Percentiles rank a stretch among this genome's conserved stretches.
Conservation (phyloP, 2,888 invertebrate genomes). For the Tinea trinotella region DNA sequence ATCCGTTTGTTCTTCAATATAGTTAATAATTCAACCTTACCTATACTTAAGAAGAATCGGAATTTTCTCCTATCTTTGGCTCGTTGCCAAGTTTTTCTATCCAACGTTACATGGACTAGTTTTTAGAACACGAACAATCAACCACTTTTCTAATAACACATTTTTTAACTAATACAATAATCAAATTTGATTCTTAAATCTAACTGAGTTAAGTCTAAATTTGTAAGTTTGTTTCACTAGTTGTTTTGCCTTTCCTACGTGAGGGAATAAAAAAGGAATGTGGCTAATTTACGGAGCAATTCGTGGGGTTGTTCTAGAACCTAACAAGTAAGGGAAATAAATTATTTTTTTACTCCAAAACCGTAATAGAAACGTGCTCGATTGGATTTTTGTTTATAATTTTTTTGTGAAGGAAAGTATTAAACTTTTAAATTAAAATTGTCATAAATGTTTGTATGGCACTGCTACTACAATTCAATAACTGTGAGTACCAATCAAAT, state of each 20-base stretch:
- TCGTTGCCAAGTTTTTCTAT: not conserved
- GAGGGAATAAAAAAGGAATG: slow-evolving; percentile 11
- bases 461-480: too few relatives aligned
- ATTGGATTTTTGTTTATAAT: not conserved
- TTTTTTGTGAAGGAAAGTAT: too few relatives aligned
- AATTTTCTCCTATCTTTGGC: not conserved
- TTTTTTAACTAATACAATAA: not conserved
- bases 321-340: not conserved
- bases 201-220: not conserved
- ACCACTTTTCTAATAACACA: not conserved
- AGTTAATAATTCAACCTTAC: not conserved
- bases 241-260: slow-evolving; percentile 7
- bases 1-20: not conserved
- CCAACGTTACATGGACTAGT: not conserved
- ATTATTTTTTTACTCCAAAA: not conserved
- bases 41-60: not conserved
- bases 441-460: too few relatives aligned
- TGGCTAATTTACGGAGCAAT: slow-evolving; percentile 10
- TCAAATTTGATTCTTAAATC: not conserved
- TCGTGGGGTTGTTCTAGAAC: not conserved
- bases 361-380: not conserved
- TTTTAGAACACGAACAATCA: not conserved
- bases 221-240: not conserved
- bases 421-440: too few relatives aligned
- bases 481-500: too few relatives aligned